Evolutionary conservation across 2,113 vertebrate species (phyloP).

Genomic region (Gymnocephalus cernua): DNA sequence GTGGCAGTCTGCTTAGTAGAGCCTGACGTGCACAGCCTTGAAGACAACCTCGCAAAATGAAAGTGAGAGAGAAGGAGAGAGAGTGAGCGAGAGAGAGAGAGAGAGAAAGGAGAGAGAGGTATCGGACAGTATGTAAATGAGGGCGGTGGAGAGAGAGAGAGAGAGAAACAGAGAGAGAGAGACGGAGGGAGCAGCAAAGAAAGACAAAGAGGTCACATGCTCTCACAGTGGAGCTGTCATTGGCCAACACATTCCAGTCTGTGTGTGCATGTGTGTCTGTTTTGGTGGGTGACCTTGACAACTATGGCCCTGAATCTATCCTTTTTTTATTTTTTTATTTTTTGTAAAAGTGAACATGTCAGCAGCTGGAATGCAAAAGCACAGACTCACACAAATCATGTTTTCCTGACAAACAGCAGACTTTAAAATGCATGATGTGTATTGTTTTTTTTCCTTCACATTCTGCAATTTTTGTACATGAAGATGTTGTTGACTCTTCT

Average conservation of each 20-base stretch:
- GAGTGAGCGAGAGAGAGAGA: constrained; percentile 44
- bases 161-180: background rate
- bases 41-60: constrained; percentile 65
- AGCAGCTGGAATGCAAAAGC: background rate
- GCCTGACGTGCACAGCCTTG: constrained; percentile 77
- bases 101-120: background rate
- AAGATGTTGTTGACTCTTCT: background rate
- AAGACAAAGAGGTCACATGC: constrained; percentile 65
- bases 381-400: background rate
- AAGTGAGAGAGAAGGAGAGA: constrained; percentile 48
- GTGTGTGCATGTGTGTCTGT: constrained; percentile 30
- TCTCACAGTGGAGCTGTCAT: constrained; percentile 54
- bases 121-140: constrained; percentile 42
- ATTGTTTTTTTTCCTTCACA: background rate
- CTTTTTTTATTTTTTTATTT: too few relatives aligned
- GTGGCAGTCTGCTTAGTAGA: constrained; percentile 77
- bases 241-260: constrained; percentile 35
- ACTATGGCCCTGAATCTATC: background rate
- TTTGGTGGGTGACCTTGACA: constrained; percentile 61
- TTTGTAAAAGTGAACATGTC: background rate
- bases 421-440: background rate
- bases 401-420: background rate
- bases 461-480: background rate
- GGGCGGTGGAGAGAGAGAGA: constrained; percentile 4
- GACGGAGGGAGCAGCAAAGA: constrained; percentile 10